A percentile compares a stretch with the other conserved stretches of the same genome.
These are phyloP conservation scores for Stenurella melanura DNA, from an alignment of 2,888 invertebrate species.

Conservation along the genomic window DNA sequence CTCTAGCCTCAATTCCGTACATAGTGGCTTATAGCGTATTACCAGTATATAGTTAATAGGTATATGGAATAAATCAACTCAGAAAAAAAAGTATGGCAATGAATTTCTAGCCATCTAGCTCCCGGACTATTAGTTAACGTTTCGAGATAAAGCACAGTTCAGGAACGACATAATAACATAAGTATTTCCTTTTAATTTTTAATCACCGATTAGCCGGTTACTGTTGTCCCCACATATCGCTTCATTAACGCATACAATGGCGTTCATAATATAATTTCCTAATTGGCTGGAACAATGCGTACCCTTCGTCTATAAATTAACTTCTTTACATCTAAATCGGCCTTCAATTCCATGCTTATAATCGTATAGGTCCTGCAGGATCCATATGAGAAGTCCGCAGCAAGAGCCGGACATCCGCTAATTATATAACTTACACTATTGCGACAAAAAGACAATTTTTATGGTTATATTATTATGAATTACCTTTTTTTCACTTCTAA, in stretches of 20 bases:
- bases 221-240: not conserved
- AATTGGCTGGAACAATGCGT: conserved; percentile 13
- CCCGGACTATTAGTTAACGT: no score
- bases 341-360: conserved; percentile 25
- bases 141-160: no score
- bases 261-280: conserved; percentile 24
- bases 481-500: not conserved
- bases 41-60: no score
- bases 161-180: no score
- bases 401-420: conserved; percentile 25
- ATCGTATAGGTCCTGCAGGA: conserved; percentile 18
- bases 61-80: no score
- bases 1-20: no score
- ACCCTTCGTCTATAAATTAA: conserved; percentile 23
- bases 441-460: not conserved
- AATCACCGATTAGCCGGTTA: not conserved
- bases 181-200: not conserved
- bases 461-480: not conserved
- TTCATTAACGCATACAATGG: conserved; percentile 13
- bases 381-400: conserved; percentile 12
- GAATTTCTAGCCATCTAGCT: no score
- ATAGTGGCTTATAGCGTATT: no score
- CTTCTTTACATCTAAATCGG: conserved; percentile 37
- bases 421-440: conserved; percentile 23
- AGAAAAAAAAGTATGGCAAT: no score